Evolutionary conservation across 2,888 invertebrate genomes (phyloP).

Genomic region (Agrenia bidenticulata): DNA sequence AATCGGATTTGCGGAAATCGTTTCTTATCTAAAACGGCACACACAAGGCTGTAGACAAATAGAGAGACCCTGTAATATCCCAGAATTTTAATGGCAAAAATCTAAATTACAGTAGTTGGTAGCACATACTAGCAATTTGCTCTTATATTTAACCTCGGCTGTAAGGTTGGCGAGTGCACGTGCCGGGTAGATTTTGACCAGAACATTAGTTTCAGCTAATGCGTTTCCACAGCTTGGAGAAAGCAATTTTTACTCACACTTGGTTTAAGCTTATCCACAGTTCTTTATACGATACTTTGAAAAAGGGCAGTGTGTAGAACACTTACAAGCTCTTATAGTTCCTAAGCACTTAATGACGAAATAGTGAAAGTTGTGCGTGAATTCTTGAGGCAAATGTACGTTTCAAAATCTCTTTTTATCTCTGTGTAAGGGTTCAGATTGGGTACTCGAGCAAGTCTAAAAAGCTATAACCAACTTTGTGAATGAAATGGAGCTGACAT

Average conservation of each 20-base stretch:
- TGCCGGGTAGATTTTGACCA: conserved; percentile 16
- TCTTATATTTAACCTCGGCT: no score
- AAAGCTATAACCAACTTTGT: no score
- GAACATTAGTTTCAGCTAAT: conserved; percentile 20
- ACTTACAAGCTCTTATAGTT: not conserved
- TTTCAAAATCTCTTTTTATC: conserved; percentile 10
- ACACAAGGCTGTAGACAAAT: not conserved
- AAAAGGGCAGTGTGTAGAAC: not conserved
- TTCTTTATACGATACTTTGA: not conserved
- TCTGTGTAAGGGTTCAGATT: not conserved
- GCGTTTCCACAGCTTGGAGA: conserved; percentile 9
- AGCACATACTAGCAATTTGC: no score
- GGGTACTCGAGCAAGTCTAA: no score
- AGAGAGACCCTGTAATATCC: not conserved
- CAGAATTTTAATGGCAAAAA: no score
- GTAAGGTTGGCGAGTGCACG: not conserved
- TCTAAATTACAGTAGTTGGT: no score
- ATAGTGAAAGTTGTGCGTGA: conserved; percentile 14
- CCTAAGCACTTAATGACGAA: conserved; percentile 18
- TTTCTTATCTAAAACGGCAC: no score
- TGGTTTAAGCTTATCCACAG: not conserved
- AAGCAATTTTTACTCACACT: conserved; percentile 20
- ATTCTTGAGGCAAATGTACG: not conserved
- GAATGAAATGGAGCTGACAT: conserved; percentile 10
- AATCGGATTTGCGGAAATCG: not conserved